Evolutionary conservation across 2,113 vertebrate species (phyloP), one percentile per base, ranked within the genome.

Genomic region (Prietella phreatophila): DNA sequence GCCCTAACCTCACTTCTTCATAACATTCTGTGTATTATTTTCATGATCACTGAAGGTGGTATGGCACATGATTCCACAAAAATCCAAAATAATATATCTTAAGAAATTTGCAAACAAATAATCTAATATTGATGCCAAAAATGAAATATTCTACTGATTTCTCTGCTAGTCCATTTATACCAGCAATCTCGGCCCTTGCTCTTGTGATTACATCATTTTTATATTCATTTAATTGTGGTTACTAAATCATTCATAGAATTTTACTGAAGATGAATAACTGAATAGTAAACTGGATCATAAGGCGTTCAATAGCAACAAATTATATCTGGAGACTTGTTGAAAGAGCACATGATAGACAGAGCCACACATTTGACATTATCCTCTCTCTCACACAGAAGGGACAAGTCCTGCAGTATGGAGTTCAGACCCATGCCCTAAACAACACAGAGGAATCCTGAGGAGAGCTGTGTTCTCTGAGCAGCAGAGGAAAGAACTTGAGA

Each of bases 381-480:
- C 22, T 61, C 56, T 47, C 36, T 78, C 91, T 85, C 79, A 83
- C 89, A 47, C 89, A 99, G 97, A 96, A 92, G 95, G 95, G 86
- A 93, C 95, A 82, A 95, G 95, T 78, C 91, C 97, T 86, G 95
- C 95, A 78, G 94, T 97, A 91, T 96, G 97, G 95, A 94, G 95
- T 76, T 93, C 96, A 61, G 96, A 97, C 71, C 92, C 94, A 20
- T 96, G 94, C 89, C 95, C 96, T 88, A 98, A 96, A 93, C 92
- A 96, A 79, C 95, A 96, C 50, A 95, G 96, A 92, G 98, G 97
- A 60, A 98, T 99, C 93, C 95, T 99, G 67, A 95, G 97, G 92
- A 96, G 98, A 94, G 98, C 97, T 11, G 98, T 99, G 30, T 99
- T 99, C 95, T 98, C 97, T 0, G 97, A 99, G 89, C 97, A 98